Evolutionary conservation across 2,888 invertebrate genomes (phyloP), one percentile per base, ranked within the genome.

Genomic region (Drosophila acutilabella): DNA sequence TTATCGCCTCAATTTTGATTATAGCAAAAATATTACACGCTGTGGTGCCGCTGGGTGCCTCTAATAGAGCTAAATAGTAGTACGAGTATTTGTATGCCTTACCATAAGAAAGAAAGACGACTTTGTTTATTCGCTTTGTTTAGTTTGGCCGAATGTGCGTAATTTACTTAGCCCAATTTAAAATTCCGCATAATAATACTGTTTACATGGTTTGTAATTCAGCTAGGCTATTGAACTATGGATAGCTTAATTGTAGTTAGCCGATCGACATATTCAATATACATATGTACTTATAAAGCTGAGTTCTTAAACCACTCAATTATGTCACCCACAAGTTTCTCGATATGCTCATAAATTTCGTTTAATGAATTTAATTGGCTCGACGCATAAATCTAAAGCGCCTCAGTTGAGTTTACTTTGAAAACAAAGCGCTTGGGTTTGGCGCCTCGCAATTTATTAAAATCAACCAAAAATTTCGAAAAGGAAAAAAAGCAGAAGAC

Each of bases 361-460:
- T 82, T 86, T 77, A 82, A 86, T 77, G 77, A 88, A 84, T 89
- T 89, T 88, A 88, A 89, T 89, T 89, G 85, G 70, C 88, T 72
- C 51, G 42, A 20, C 74, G 68, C 85, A 85, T 89, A 85, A 85
- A 85, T 89, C 85, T 88, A 77, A 79, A 79, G 82, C 88, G 89
- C 88, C 51, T 85, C 82, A 79, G 83, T 86, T 88, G 69, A 71
- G 73, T 79, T 88, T 82, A 88, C 67, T 64, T 64, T 62, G 88
- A 88, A 88, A 79, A 68, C 80, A 65, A 79, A 73, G 76, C 76
- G 71, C 59, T 42, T 71, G 73, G 73, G 68, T 54, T 87, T 89
- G 84, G 84, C 84, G 84, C 84, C 89, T 70, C 80, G 51, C 81
- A 74, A 75, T 84, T 89, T 84, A 84, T 84, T 80, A 87, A 87